Percentiles rank a stretch among this genome's conserved stretches.
Evolutionary conservation across 2,888 invertebrate genomes (phyloP).

Genomic region (Amphipyra berbera): DNA sequence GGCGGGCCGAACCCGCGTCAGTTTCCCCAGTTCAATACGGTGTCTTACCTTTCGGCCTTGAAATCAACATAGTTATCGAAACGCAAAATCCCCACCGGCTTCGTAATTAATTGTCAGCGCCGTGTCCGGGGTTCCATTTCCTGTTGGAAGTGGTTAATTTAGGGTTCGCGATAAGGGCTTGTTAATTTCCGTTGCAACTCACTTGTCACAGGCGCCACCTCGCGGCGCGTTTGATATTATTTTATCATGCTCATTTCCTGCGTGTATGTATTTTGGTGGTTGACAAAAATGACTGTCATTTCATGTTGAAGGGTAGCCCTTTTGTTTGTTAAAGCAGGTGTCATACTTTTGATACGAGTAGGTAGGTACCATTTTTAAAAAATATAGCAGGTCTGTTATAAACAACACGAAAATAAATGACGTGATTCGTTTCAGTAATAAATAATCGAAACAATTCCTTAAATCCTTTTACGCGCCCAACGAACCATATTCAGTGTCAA

Average conservation of each 20-base stretch:
- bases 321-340: constrained; percentile 2
- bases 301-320: neutral
- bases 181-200: constrained; percentile 78
- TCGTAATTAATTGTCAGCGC: constrained; percentile 66
- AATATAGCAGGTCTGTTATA: neutral
- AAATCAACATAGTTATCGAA: constrained; percentile 52
- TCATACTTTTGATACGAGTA: constrained; percentile 4
- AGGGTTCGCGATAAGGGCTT: constrained; percentile 74
- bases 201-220: constrained; percentile 69
- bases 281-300: constrained; percentile 14
- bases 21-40: neutral
- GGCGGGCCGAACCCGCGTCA: no score
- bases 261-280: constrained; percentile 11
- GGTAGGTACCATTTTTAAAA: no score
- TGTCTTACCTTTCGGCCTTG: constrained; percentile 42
- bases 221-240: constrained; percentile 45
- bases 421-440: neutral
- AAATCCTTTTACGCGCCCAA: constrained; percentile 27
- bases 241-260: constrained; percentile 55
- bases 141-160: constrained; percentile 75
- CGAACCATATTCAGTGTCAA: constrained; percentile 21
- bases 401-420: no score
- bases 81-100: constrained; percentile 56
- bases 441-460: constrained; percentile 25
- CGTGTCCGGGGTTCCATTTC: constrained; percentile 65